Conservation (phyloP, 2,113 vertebrate species). For the Clupea harengus region DNA sequence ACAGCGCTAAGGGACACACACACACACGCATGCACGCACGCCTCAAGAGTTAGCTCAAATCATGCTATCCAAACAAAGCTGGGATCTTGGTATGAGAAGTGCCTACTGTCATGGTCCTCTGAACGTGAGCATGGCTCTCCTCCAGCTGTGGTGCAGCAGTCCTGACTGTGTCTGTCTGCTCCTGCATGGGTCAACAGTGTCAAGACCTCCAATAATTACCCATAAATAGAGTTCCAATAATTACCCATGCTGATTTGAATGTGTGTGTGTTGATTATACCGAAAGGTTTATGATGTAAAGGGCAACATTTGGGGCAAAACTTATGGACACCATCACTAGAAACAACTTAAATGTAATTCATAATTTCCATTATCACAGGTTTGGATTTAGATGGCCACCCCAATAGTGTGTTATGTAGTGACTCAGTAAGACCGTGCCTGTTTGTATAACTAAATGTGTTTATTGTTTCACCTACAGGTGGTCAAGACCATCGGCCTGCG, state of each 20-base stretch:
- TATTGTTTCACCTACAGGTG: constrained; percentile 71
- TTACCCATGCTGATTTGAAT: too few relatives aligned
- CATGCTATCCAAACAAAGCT: not conserved
- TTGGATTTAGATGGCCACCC: too few relatives aligned
- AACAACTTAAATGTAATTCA: too few relatives aligned
- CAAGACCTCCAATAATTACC: too few relatives aligned
- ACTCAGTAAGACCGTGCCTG: too few relatives aligned
- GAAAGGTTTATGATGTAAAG: too few relatives aligned
- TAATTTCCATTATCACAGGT: too few relatives aligned
- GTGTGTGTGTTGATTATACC: constrained; percentile 1
- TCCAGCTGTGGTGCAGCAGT: not conserved
- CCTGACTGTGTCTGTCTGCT: not conserved
- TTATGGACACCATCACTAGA: too few relatives aligned
- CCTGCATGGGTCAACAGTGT: not conserved
- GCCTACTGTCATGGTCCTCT: not conserved
- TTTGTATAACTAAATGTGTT: not conserved
- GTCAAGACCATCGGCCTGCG: constrained; percentile 93
- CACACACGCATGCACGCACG: not conserved
- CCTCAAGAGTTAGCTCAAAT: not conserved
- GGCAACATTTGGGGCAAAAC: too few relatives aligned
- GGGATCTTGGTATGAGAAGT: not conserved
- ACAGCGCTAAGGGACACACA: not conserved
- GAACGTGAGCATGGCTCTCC: not conserved
- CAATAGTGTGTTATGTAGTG: too few relatives aligned
- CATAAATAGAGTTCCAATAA: too few relatives aligned